These are phyloP conservation scores for Drosophila demipolita DNA, from an alignment of 2,888 invertebrate genomes.

Conservation along the genomic window DNA sequence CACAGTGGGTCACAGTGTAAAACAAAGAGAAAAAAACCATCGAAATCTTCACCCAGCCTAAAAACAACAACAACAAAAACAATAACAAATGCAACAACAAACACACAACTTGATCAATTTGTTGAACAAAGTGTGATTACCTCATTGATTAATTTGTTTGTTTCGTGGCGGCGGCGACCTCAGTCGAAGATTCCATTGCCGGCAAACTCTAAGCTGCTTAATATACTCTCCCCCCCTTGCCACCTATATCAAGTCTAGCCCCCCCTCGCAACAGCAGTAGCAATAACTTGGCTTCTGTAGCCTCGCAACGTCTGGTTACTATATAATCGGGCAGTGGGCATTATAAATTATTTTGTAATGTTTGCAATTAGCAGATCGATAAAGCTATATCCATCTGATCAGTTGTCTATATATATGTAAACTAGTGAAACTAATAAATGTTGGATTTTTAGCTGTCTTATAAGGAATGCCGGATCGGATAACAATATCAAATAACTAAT, in stretches of 20 bases:
- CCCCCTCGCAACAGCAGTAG: neutral
- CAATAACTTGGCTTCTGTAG: neutral
- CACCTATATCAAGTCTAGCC: too few relatives aligned
- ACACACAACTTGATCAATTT: slow-evolving; percentile 31
- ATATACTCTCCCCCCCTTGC: neutral
- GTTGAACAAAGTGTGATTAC: slow-evolving; percentile 60
- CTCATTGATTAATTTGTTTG: slow-evolving; percentile 70
- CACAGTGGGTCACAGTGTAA: slow-evolving; percentile 50
- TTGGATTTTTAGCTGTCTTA: too few relatives aligned
- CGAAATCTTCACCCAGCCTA: slow-evolving; percentile 2
- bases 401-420: neutral
- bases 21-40: slow-evolving; percentile 12
- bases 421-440: neutral
- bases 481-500: neutral
- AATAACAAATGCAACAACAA: slow-evolving; percentile 2
- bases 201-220: slow-evolving; percentile 9
- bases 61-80: slow-evolving; percentile 11
- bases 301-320: neutral
- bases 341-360: neutral
- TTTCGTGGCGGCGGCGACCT: slow-evolving; percentile 36
- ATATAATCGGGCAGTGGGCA: neutral
- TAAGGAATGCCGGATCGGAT: neutral
- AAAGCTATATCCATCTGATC: neutral
- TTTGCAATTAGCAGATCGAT: neutral
- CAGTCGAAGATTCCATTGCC: slow-evolving; percentile 18